A percentile compares a stretch with the other conserved stretches of the same genome.
These are phyloP conservation scores for Xestoiulus laeticollis DNA, from an alignment of 2,888 invertebrate genomes.

Conservation along the genomic window DNA sequence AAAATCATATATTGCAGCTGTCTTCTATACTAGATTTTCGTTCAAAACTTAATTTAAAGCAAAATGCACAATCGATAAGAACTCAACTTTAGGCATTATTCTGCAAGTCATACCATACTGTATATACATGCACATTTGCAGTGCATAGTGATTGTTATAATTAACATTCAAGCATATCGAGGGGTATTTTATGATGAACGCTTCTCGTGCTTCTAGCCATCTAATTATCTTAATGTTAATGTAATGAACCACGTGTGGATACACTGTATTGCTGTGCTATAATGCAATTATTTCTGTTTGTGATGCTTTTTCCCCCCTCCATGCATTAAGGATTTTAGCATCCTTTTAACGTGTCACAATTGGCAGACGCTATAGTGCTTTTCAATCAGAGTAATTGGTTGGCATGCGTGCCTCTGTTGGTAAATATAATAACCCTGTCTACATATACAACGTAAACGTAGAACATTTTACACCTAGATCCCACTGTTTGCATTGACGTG, in stretches of 20 bases:
- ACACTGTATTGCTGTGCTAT: neutral
- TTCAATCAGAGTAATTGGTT: neutral
- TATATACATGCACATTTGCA: neutral
- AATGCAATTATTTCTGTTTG: neutral
- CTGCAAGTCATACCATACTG: neutral
- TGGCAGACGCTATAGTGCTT: neutral
- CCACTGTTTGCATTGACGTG: neutral
- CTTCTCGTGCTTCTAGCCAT: neutral
- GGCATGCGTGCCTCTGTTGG: neutral
- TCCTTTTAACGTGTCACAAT: neutral
- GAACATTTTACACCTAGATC: neutral
- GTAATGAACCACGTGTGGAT: constrained; percentile 19
- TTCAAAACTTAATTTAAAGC: neutral
- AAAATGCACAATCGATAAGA: neutral
- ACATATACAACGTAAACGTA: neutral
- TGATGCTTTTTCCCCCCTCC: neutral
- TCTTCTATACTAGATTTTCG: neutral
- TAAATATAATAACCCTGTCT: neutral
- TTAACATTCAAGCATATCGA: no score
- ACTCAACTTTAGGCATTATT: neutral
- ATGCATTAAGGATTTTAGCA: neutral
- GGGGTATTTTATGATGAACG: neutral
- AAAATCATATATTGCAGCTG: neutral
- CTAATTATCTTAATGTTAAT: constrained; percentile 7
- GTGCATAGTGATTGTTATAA: neutral